Evolutionary conservation across 2,888 invertebrate genomes (phyloP).

Genomic region (Gonocerus acuteangulatus): DNA sequence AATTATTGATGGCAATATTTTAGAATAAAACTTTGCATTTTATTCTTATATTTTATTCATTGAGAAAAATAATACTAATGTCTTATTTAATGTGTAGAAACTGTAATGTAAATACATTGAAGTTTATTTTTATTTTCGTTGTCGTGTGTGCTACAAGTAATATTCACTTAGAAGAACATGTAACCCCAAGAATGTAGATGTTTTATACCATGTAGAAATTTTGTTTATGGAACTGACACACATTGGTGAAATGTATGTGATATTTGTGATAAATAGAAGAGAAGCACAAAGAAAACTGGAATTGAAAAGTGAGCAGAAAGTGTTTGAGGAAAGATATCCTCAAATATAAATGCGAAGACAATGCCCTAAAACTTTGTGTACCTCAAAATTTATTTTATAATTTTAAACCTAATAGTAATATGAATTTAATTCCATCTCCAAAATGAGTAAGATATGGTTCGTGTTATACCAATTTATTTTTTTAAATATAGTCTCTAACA

Average conservation of each 20-base stretch:
- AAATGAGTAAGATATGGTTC: conserved; percentile 4
- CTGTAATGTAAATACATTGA: background rate
- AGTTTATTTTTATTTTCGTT: background rate
- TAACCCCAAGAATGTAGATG: conserved; percentile 6
- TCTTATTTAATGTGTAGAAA: background rate
- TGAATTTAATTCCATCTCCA: conserved; percentile 1
- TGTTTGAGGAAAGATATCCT: background rate
- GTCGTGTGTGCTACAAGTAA: background rate
- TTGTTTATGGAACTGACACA: conserved; percentile 10
- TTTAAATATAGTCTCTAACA: conserved; percentile 23
- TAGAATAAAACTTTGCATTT: background rate
- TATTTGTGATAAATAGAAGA: conserved; percentile 31
- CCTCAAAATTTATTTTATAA: background rate
- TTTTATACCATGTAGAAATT: conserved; percentile 12
- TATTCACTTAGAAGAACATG: background rate
- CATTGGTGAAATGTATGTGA: conserved; percentile 30
- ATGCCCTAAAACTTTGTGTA: conserved; percentile 21
- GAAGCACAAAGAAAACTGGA: conserved; percentile 3
- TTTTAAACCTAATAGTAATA: background rate
- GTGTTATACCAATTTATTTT: conserved; percentile 24
- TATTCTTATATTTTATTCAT: too few relatives aligned
- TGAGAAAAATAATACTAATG: background rate
- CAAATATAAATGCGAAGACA: conserved; percentile 28
- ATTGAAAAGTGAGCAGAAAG: background rate
- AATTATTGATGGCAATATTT: background rate